Percentiles rank a stretch among this genome's conserved stretches.
Conservation (phyloP, 2,113 vertebrate genomes). For the Gallinago undulata region DNA sequence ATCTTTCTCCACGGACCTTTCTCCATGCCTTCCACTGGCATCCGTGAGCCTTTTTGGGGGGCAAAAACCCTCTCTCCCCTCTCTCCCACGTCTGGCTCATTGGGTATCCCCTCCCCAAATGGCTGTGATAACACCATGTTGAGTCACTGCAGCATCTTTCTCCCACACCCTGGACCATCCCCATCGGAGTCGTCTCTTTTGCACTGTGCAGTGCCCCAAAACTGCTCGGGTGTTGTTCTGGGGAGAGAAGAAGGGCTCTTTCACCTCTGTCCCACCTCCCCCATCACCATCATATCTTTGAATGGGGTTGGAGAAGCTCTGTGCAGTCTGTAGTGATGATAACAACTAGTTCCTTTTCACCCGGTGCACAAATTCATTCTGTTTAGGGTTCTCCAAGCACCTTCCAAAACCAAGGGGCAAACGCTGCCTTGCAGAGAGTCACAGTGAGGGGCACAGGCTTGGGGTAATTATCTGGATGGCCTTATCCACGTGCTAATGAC, state of each 20-base stretch:
- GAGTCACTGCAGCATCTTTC: neutral
- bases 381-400: neutral
- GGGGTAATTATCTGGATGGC: neutral
- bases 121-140: accelerated
- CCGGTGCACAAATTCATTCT: neutral
- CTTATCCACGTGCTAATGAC: neutral
- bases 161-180: neutral
- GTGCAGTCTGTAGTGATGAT: neutral
- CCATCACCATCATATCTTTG: neutral
- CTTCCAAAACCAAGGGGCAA: neutral
- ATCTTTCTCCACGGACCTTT: neutral
- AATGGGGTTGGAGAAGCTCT: neutral
- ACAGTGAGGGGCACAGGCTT: neutral
- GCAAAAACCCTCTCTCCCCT: neutral
- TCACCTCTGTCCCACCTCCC: neutral
- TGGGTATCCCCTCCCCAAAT: neutral
- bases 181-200: neutral
- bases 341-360: neutral
- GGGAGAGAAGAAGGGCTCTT: neutral
- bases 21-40: neutral
- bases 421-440: accelerated
- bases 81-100: no score
- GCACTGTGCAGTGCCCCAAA: no score
- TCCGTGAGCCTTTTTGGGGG: neutral
- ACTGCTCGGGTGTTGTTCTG: neutral